Percentiles rank a stretch among this genome's conserved stretches.
Conservation (phyloP, 1,140 invertebrate genomes). For the Trissolcus basalis region DNA sequence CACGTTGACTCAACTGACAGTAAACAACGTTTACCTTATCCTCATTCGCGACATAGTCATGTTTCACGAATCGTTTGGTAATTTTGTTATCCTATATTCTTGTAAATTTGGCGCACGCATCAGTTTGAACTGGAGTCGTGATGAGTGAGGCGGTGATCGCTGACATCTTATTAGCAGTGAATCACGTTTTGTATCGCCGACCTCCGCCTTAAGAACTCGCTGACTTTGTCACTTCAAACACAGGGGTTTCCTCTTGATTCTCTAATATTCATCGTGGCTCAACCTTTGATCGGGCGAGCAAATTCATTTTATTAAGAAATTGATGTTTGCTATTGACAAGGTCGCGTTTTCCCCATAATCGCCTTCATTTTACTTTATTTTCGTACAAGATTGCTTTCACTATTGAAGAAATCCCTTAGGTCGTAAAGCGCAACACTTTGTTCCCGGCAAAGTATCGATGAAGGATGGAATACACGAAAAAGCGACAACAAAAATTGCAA, state of each 20-base stretch:
- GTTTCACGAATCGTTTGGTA: slow-evolving; percentile 61
- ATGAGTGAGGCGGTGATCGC: slow-evolving; percentile 16
- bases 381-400: slow-evolving; percentile 42
- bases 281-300: neutral
- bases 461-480: slow-evolving; percentile 33
- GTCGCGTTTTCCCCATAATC: slow-evolving; percentile 36
- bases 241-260: neutral
- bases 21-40: slow-evolving; percentile 59
- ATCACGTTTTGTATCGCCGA: neutral
- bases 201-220: neutral
- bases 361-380: slow-evolving; percentile 44
- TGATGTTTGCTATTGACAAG: slow-evolving; percentile 40
- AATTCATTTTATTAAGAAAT: slow-evolving; percentile 35
- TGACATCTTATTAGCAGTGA: slow-evolving; percentile 34
- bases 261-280: neutral
- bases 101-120: slow-evolving; percentile 44
- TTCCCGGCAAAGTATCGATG: slow-evolving; percentile 34
- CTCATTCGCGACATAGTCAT: slow-evolving; percentile 55
- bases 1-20: slow-evolving; percentile 60
- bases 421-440: slow-evolving; percentile 53
- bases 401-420: slow-evolving; percentile 44
- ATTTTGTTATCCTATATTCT: slow-evolving; percentile 59
- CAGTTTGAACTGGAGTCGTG: slow-evolving; percentile 36
- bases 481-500: slow-evolving; percentile 7
- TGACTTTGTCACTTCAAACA: neutral